A percentile compares a stretch with the other conserved stretches of the same genome.
phyloP scores from a whole-genome alignment of 2,113 vertebrate genomes.

The Ochotona princeps region DNA sequence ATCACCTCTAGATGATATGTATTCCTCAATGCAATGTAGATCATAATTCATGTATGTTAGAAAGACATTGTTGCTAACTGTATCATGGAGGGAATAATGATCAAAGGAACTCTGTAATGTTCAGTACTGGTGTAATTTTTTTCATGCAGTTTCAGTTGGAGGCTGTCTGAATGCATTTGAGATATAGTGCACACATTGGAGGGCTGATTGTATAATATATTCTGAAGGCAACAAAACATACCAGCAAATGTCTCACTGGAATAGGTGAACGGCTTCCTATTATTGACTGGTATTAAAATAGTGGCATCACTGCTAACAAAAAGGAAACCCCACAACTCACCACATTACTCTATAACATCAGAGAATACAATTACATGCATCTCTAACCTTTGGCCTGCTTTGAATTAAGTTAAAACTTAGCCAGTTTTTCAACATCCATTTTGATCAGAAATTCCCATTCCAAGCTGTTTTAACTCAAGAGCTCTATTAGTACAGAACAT shows the following conservation, averaged over 20 bases:
- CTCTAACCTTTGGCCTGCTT: neutral
- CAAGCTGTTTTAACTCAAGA: slow-evolving; percentile 32
- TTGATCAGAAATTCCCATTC: slow-evolving; percentile 18
- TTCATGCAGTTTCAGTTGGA: neutral
- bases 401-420: slow-evolving; percentile 2
- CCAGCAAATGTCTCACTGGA: neutral
- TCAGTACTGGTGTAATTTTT: neutral
- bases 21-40: neutral
- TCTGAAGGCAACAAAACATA: neutral
- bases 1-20: neutral
- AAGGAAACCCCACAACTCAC: neutral
- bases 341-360: neutral
- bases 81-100: neutral
- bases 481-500: neutral
- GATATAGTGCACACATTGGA: neutral
- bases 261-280: accelerated
- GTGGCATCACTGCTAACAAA: neutral
- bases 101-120: neutral
- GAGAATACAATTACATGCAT: neutral
- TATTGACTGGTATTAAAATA: neutral
- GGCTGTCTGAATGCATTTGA: neutral
- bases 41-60: neutral
- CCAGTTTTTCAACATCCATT: slow-evolving; percentile 33
- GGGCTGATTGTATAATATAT: neutral
- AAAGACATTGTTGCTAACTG: neutral